A percentile compares a stretch with the other conserved stretches of the same genome.
Conservation (phyloP, 1,140 invertebrate species). For the Matsumurasca onukii region DNA sequence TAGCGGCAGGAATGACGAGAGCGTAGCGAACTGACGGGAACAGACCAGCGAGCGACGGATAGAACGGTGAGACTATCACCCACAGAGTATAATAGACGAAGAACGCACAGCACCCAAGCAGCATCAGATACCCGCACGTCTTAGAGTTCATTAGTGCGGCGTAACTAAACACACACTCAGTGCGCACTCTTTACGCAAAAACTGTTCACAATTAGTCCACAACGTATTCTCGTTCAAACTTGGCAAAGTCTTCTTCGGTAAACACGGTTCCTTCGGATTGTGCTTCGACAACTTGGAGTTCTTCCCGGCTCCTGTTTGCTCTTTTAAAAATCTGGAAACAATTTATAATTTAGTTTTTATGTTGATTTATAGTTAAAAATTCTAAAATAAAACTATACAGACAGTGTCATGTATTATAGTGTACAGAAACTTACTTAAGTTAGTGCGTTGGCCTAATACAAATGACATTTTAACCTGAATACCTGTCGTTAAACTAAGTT, state of each 20-base stretch:
- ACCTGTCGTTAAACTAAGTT: not conserved
- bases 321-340: slow-evolving; percentile 32
- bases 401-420: not conserved
- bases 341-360: slow-evolving; percentile 19
- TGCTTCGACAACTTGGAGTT: slow-evolving; percentile 41
- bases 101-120: slow-evolving; percentile 54
- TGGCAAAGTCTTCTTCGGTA: slow-evolving; percentile 55
- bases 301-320: slow-evolving; percentile 24
- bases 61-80: slow-evolving; percentile 66
- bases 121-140: slow-evolving; percentile 55
- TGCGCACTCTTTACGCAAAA: no score
- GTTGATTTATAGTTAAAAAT: not conserved
- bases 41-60: slow-evolving; percentile 35
- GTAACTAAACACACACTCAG: no score
- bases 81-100: slow-evolving; percentile 66
- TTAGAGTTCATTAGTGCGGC: slow-evolving; percentile 34
- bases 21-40: slow-evolving; percentile 62
- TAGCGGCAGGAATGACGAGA: slow-evolving; percentile 58
- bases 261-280: slow-evolving; percentile 46
- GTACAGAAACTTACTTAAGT: not conserved
- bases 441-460: not conserved
- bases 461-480: not conserved
- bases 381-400: not conserved
- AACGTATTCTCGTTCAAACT: slow-evolving; percentile 53
- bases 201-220: slow-evolving; percentile 42